Base-by-base conservation (phyloP, 37 sponge, comb jelly and placozoan genomes). In the Geodia barretti region DNA sequence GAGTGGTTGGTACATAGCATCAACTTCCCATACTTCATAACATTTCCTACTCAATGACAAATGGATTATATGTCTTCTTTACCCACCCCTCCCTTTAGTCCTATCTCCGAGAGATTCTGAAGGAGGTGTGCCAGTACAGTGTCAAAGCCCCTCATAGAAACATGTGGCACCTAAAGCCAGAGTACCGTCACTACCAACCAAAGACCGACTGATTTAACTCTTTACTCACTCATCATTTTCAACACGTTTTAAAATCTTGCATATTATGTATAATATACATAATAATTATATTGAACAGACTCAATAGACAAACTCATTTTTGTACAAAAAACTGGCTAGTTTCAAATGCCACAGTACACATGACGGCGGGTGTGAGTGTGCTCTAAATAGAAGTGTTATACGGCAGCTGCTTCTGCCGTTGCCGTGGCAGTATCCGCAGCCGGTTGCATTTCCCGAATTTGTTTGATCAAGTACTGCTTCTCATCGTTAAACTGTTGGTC, bases 401-500 rank as follows among this genome's bases (percentile, higher is more conserved):
- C 62, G 8, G 39, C 62, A n/a, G 83, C 75, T 20, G 62, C 75
- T 14, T 65, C 83, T 4, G 64, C 1, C 4, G 69, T 64, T n/a
- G 67, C 20, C 38, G 77, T 61, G 30, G 40, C 65, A 31, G 69
- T 61, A n/a, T n/a, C n/a, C 39, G 33, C 66, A 47, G 54, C 14
- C 19, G 89, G 83, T 11, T 81, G 73, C 90, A 99, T 76, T 47
- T 97, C 93, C 60, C 80, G 77, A 25, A 99, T 95, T 70, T 99
- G 97, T 38, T 94, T 95, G 38, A 99, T 95, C 34, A 99, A 87
- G 81, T 95, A 99, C 20, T 86, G 72, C 84, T 97, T 94, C 86
- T 99, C 99, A 75, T 99, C 99, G 59, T 91, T 97, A 64, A 99
- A 99, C 74, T 99, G 99, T 32, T 99, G 95, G 81, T 99, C 99